Evolutionary conservation across 1,140 invertebrate genomes (phyloP), one percentile per base, ranked within the genome.

Genomic region (Meloidogyne floridensis): DNA sequence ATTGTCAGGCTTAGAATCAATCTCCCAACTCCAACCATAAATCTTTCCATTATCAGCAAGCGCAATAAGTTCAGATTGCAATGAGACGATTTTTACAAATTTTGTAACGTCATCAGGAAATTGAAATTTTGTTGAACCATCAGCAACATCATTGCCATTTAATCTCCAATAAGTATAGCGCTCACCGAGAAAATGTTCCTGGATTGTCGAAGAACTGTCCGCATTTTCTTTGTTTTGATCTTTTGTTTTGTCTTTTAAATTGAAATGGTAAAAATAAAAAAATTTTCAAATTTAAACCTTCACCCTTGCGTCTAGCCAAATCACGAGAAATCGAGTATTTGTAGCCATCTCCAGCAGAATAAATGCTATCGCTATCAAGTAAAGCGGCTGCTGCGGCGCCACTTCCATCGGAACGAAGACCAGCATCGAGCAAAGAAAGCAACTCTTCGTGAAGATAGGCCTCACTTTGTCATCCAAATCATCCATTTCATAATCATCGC

Each of bases 21-120:
- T 75, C n/a, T 65, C 82, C 97, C 97, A 99, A 85, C 94, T 94
- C 97, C 97, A 99, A 89, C 98, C 95, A 91, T 97, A 95, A n/a
- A 99, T 90, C 85, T 96, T 94, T 18, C 97, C 97, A 85, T 93
- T 93, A 69, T 93, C 93, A 18, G 94, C 95, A 65, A 99, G 91
- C 4, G 95, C 97, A 79, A 98, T 94, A 75, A 99, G 92, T 91
- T 99, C 97, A 70, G 95, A 96, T 90, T 97, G 94, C 81, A 98
- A 93, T 3, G 95, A 93, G 56, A 94, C 95, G 86, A 99, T 93
- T 75, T 92, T 91, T 9, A 87, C 85, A 87, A 93, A 93, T 18
- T 84, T 81, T 9, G 71, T 72, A 32, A 84, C 83, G 0, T 73
- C 65, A 56, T n/a, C 9, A 7, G 83, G 83, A 20, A 84, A 77